Evolutionary conservation across 2,888 invertebrate species (phyloP).

Genomic region (Luperina nickerlii): DNA sequence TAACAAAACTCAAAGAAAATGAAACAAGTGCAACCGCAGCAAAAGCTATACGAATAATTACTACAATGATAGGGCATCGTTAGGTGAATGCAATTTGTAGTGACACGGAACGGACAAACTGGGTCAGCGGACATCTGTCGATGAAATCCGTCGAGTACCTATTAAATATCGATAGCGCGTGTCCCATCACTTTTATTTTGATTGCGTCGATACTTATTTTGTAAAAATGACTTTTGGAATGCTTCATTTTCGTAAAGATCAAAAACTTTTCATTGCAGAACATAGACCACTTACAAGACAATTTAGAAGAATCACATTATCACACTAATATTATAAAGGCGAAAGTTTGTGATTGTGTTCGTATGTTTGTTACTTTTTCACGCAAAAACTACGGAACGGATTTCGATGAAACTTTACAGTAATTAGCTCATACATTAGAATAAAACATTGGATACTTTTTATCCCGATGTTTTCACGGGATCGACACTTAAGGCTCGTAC

Average conservation of each 20-base stretch:
- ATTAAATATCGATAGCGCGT: conserved; percentile 51
- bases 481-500: no score
- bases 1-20: neutral
- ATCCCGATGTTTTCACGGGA: no score
- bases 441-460: no score
- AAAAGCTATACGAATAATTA: conserved; percentile 52
- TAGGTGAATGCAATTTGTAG: conserved; percentile 60
- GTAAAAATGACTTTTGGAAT: neutral
- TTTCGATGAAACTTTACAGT: no score
- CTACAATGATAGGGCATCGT: conserved; percentile 54
- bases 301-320: neutral
- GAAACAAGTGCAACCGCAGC: conserved; percentile 18
- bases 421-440: no score
- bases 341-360: no score
- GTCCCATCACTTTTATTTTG: conserved; percentile 58
- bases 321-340: no score
- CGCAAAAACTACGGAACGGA: no score
- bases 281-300: neutral
- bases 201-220: conserved; percentile 18
- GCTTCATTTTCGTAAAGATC: neutral
- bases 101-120: conserved; percentile 57
- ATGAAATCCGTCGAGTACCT: conserved; percentile 47
- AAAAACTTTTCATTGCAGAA: neutral
- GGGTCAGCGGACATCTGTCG: conserved; percentile 58
- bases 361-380: no score